These are phyloP conservation scores for Venturia canescens DNA, from an alignment of 1,140 invertebrate species.

Conservation along the genomic window DNA sequence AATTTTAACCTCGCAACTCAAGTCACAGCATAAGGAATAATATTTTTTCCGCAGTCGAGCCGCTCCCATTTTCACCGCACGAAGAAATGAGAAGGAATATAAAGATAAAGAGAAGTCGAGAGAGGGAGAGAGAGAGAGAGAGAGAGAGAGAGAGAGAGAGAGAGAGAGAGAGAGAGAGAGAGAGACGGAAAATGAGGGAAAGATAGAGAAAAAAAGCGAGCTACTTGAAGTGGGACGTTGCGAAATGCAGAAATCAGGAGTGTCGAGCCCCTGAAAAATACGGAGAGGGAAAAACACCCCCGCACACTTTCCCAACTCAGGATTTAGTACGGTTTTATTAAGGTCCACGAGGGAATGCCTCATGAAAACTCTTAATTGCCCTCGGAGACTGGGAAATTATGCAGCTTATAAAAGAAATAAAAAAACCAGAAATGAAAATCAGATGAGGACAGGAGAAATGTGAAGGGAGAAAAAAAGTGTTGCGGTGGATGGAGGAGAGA, in stretches of 20 bases:
- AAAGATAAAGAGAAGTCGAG: neutral
- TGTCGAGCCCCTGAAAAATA: conserved; percentile 34
- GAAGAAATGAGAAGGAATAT: conserved; percentile 1
- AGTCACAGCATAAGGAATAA: conserved; percentile 69
- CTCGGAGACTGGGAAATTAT: conserved; percentile 54
- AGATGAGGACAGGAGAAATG: neutral
- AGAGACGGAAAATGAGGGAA: neutral
- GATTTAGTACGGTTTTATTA: conserved; percentile 54
- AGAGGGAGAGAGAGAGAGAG: neutral
- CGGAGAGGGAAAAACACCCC: neutral
- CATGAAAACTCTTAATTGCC: conserved; percentile 57
- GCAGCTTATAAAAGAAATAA: conserved; percentile 46
- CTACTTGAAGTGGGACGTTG: neutral
- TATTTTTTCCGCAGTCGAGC: conserved; percentile 59
- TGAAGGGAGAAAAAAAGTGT: neutral
- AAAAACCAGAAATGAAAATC: conserved; percentile 26
- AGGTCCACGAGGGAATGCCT: conserved; percentile 36
- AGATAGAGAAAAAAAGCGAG: too few relatives aligned
- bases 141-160: neutral
- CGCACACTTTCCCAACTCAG: conserved; percentile 11
- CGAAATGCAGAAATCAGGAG: conserved; percentile 23
- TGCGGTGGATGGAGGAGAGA: neutral
- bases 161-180: neutral
- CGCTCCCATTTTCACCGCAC: conserved; percentile 18
- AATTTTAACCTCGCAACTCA: conserved; percentile 55